Conservation (phyloP, 1,140 invertebrate species). For the Brachionus rubens region DNA sequence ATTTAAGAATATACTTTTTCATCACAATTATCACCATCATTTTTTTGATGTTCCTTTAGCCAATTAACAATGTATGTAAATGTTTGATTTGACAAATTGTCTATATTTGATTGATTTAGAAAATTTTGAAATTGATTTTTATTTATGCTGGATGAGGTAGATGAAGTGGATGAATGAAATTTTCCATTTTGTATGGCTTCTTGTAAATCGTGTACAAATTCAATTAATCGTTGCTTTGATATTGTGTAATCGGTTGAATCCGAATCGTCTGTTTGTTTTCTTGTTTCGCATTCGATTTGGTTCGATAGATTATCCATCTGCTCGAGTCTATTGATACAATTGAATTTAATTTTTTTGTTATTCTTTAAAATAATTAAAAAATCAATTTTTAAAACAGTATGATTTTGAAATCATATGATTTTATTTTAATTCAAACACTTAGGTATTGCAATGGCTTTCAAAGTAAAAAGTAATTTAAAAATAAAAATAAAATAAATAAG, state of each 20-base stretch:
- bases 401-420: conserved; percentile 26
- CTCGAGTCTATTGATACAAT: background rate
- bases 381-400: background rate
- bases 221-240: background rate
- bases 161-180: background rate
- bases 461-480: no score
- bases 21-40: no score
- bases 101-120: background rate
- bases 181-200: background rate
- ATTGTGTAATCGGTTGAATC: no score
- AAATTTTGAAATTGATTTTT: background rate
- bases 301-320: no score
- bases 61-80: conserved; percentile 28
- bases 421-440: no score
- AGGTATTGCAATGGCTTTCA: no score
- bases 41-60: background rate
- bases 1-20: conserved; percentile 10
- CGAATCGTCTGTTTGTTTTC: no score
- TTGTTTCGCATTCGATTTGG: no score
- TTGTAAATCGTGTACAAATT: conserved; percentile 27
- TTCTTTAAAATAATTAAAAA: no score
- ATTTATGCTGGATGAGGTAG: background rate
- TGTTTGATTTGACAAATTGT: conserved; percentile 18
- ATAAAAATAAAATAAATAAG: no score
- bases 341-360: background rate